Conservation (phyloP, 2,888 invertebrate species). For the Lottia gigantea region DNA sequence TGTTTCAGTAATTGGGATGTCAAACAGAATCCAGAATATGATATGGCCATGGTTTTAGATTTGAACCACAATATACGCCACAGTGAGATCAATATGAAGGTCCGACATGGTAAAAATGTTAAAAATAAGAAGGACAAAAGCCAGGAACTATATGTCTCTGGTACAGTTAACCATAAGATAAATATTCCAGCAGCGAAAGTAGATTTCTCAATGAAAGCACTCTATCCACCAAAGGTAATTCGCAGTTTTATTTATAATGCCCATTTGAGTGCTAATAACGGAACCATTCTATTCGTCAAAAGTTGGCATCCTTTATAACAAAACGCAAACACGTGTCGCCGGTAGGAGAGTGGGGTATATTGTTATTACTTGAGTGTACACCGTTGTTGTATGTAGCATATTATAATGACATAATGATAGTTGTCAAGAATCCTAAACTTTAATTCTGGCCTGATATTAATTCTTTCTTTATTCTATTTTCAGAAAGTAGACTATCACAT, state of each 20-base stretch:
- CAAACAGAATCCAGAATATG: conserved; percentile 26
- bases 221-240: conserved; percentile 18
- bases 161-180: conserved; percentile 25
- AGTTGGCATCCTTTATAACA: too few species aligned
- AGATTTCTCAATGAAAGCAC: conserved; percentile 13
- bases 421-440: background rate
- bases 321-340: too few species aligned
- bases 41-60: conserved; percentile 23
- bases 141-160: conserved; percentile 24
- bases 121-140: conserved; percentile 23
- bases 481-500: conserved; percentile 18
- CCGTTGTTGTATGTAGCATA: too few species aligned
- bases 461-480: conserved; percentile 1
- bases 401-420: too few species aligned
- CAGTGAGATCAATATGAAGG: conserved; percentile 22
- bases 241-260: background rate
- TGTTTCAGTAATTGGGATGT: conserved; percentile 33
- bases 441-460: too few species aligned
- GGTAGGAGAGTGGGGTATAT: too few species aligned
- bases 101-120: conserved; percentile 26
- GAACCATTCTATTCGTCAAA: too few species aligned
- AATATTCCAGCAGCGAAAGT: background rate
- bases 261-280: background rate
- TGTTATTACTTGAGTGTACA: too few species aligned
- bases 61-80: conserved; percentile 22